Base-by-base conservation (phyloP, 2,113 vertebrate genomes). In the Chitala chitala region DNA sequence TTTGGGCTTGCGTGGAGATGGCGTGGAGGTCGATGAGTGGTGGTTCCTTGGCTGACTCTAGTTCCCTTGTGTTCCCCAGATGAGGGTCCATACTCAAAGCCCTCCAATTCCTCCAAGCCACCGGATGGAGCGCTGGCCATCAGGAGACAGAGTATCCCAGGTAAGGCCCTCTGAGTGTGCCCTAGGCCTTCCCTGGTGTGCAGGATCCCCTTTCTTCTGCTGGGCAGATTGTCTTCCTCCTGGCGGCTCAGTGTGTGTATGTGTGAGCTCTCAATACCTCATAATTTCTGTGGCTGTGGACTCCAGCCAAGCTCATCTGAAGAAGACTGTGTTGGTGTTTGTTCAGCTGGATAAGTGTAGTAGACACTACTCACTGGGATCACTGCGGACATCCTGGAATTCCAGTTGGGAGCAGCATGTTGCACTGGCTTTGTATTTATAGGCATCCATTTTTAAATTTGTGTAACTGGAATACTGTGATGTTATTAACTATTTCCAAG, bases 111-210 rank as follows among this genome's bases (percentile, higher is more conserved):
- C 84, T 90, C 93, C 78, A 92, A 93, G 84, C 91, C 94, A 84
- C 91, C 94, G 65, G 96, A 98, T 84, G 95, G 96, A 90, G 89
- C 94, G 71, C 90, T 99, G 90, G 95, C 95, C 85, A 92, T 98
- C 91, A 93, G 96, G 89, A 95, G 96, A 90, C 96, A 98, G 89
- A 98, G 95, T 86, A 98, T 99, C 81, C 95, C 96, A 93, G 96
- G 96, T 99, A 89, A 91, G 83, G 42, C 29, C 42, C 69, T 66
- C 56, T 75, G 46, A 65, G 31, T 53, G 63, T 24, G 29, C n/a
- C 17, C n/a, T 54, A 54, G 56, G 2, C 59, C 59, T 56, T 38
- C 29, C 61, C 31, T 31, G 54, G 26, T 26, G 38, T 46, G 64
- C 33, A 8, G 24, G 48, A 53, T 31, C 65, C n/a, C 42, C 55